Conservation (phyloP, 2,113 vertebrate species). For the Elaphurus davidianus region DNA sequence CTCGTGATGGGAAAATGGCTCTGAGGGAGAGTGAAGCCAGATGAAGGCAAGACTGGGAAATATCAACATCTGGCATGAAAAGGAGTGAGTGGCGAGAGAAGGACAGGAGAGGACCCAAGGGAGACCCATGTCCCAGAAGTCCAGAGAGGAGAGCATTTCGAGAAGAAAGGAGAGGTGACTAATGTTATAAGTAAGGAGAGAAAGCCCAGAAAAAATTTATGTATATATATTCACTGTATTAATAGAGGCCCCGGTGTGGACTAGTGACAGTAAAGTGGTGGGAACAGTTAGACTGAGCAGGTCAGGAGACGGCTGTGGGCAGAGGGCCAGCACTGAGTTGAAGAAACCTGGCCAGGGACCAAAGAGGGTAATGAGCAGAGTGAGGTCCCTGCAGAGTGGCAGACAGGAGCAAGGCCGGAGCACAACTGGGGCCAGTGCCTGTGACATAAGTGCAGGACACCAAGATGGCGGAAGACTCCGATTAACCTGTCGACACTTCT, state of each 20-base stretch:
- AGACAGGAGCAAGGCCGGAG: background rate
- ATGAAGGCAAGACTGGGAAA: background rate
- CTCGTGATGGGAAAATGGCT: background rate
- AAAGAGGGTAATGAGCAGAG: background rate
- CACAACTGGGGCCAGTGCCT: background rate
- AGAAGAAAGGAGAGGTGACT: background rate
- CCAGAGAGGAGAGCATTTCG: background rate
- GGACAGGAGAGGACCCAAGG: background rate
- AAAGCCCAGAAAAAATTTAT: background rate
- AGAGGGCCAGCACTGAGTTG: background rate
- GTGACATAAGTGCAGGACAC: background rate
- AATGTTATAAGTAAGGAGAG: background rate
- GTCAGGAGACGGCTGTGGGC: background rate
- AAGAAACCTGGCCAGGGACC: background rate
- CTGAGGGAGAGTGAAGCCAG: background rate
- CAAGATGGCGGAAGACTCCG: background rate
- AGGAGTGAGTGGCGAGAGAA: background rate
- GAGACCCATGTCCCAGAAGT: background rate
- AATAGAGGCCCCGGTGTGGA: background rate
- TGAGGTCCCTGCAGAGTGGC: background rate
- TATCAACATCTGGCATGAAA: background rate
- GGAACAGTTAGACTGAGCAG: background rate
- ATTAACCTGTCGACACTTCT: background rate
- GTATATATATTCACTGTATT: background rate
- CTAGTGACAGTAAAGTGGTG: background rate